These are phyloP conservation scores for Pachymerium ferrugineum DNA, from an alignment of 2,888 invertebrate genomes.

Conservation along the genomic window DNA sequence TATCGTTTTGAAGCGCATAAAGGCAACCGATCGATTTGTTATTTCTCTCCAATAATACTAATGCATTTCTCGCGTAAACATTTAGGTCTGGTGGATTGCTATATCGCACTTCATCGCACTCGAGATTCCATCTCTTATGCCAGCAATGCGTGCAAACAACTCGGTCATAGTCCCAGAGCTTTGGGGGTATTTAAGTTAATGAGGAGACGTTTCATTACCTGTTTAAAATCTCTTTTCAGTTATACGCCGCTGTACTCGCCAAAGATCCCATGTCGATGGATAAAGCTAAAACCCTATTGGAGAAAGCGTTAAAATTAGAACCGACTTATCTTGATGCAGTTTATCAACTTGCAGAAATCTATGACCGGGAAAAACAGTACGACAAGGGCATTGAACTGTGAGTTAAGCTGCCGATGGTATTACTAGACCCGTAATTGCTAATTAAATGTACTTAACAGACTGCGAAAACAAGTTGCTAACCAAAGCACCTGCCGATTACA, in stretches of 20 bases:
- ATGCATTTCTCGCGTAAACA: background rate
- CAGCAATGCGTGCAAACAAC: conserved; percentile 63
- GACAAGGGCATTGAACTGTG: conserved; percentile 62
- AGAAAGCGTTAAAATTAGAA: conserved; percentile 66
- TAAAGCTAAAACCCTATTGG: conserved; percentile 61
- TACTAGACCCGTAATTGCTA: background rate
- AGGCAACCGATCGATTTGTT: conserved; percentile 45
- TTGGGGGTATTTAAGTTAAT: conserved; percentile 56
- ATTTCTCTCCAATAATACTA: background rate
- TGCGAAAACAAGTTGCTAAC: conserved; percentile 60
- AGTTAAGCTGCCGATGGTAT: conserved; percentile 31
- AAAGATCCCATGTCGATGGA: conserved; percentile 54
- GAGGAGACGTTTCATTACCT: background rate
- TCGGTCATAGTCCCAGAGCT: conserved; percentile 66
- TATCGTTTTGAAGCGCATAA: conserved; percentile 68
- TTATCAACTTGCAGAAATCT: conserved; percentile 64
- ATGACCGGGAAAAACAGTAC: conserved; percentile 54
- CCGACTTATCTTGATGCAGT: conserved; percentile 67
- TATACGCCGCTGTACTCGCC: conserved; percentile 67
- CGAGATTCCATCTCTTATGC: conserved; percentile 69
- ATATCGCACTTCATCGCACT: conserved; percentile 60
- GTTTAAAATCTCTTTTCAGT: conserved; percentile 48
- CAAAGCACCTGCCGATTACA: conserved; percentile 60
- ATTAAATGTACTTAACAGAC: conserved; percentile 39
- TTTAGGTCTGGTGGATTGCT: conserved; percentile 64